Evolutionary conservation across 1,140 invertebrate species (phyloP).

Genomic region (Gonatopus flavifemur): DNA sequence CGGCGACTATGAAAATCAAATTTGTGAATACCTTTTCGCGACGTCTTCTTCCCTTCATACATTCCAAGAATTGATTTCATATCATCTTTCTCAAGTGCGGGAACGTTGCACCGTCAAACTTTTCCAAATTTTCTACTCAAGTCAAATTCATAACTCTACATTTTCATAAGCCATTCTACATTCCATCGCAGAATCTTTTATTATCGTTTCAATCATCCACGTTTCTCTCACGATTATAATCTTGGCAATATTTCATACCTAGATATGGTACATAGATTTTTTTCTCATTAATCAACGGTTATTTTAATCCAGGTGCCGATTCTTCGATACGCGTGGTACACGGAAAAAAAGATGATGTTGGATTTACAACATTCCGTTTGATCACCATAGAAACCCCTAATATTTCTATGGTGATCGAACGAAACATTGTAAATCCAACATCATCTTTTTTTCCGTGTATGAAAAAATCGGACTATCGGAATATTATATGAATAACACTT

Average conservation of each 20-base stretch:
- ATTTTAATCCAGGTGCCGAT: too few species aligned
- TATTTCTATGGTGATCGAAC: too few species aligned
- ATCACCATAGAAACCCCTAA: too few species aligned
- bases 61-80: constrained; percentile 21
- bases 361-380: too few species aligned
- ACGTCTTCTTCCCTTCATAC: constrained; percentile 18
- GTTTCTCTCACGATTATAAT: too few species aligned
- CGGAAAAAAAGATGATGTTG: too few species aligned
- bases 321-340: too few species aligned
- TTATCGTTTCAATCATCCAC: too few species aligned
- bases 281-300: background rate
- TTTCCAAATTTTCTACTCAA: background rate
- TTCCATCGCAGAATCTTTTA: constrained; percentile 4
- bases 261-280: constrained; percentile 10
- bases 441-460: background rate
- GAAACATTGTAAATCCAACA: background rate
- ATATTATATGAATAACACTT: constrained; percentile 14
- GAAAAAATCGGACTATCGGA: constrained; percentile 2
- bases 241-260: constrained; percentile 7
- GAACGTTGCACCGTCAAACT: background rate
- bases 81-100: background rate
- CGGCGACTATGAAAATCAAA: constrained; percentile 39
- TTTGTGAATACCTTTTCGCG: too few species aligned
- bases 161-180: constrained; percentile 3
- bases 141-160: background rate